These are phyloP conservation scores for Hydrozoanthus tunicans DNA, from an alignment of 64 coral and sea anemone species.

Conservation along the genomic window DNA sequence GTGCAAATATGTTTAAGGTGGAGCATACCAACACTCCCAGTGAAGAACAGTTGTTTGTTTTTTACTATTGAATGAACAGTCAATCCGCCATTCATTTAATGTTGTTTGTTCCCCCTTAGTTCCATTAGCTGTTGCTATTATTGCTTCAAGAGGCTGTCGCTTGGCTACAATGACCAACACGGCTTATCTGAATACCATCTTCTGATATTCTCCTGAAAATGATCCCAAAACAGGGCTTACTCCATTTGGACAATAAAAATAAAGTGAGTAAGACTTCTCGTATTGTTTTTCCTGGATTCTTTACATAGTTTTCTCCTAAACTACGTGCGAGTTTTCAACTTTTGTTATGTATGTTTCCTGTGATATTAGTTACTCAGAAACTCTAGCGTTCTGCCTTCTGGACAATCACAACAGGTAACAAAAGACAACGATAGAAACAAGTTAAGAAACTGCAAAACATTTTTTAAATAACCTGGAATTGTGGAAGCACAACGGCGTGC, in stretches of 20 bases:
- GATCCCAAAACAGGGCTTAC: not conserved
- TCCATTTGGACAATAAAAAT: not conserved
- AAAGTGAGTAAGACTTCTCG: not conserved
- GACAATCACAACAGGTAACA: not conserved
- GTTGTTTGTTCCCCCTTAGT: slow-evolving; percentile 34
- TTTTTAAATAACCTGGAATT: not conserved
- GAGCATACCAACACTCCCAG: not conserved
- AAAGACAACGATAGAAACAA: too few relatives aligned
- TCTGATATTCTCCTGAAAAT: slow-evolving; percentile 16
- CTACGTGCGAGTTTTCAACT: not conserved
- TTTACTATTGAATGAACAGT: slow-evolving; percentile 2
- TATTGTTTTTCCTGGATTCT: slow-evolving; percentile 33
- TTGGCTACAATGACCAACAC: not conserved
- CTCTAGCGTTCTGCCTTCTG: not conserved
- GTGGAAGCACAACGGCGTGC: not conserved
- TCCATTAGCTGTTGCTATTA: slow-evolving; percentile 13
- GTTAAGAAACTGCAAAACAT: not conserved
- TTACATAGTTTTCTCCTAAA: slow-evolving; percentile 39
- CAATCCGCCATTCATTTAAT: not conserved
- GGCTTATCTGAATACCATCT: slow-evolving; percentile 38
- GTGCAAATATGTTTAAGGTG: slow-evolving; percentile 31
- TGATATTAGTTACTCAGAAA: not conserved
- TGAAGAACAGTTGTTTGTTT: slow-evolving; percentile 1
- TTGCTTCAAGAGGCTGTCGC: not conserved
- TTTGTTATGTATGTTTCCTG: not conserved